Conservation (phyloP, 2,797 vertebrate species). For the Sebastes cheni region DNA sequence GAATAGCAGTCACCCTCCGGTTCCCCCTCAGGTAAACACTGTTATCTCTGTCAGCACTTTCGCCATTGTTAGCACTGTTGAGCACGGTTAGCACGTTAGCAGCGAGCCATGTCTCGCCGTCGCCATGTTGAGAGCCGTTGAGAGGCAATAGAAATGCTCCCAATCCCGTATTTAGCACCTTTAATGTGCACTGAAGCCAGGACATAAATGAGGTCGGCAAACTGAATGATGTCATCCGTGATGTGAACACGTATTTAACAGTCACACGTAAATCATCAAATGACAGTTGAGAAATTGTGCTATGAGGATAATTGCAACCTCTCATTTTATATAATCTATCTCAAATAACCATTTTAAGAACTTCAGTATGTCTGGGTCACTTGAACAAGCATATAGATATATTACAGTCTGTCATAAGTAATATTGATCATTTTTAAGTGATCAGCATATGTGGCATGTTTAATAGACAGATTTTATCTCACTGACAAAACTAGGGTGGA, state of each 20-base stretch:
- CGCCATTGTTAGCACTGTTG: too few species aligned
- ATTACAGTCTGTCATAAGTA: constrained; percentile 31
- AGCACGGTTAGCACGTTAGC: too few species aligned
- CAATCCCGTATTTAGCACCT: neutral
- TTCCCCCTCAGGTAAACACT: too few species aligned
- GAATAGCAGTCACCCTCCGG: too few species aligned
- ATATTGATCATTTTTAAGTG: constrained; percentile 27
- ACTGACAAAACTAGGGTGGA: constrained; percentile 10
- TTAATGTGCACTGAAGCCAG: neutral
- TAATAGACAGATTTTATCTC: constrained; percentile 38
- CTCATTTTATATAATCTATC: neutral
- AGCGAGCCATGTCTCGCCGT: too few species aligned
- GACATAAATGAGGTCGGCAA: neutral
- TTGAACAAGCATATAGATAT: neutral
- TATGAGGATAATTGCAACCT: constrained; percentile 1
- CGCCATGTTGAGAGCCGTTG: too few species aligned
- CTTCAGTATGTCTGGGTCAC: neutral
- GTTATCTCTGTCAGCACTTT: too few species aligned
- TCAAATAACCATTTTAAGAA: neutral
- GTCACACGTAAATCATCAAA: constrained; percentile 1
- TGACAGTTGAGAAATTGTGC: neutral
- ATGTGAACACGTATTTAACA: neutral
- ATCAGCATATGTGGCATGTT: constrained; percentile 2
- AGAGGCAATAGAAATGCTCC: too few species aligned
- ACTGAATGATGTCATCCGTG: neutral